Conservation (phyloP, 1,140 invertebrate species). For the Bombus sibiricus region DNA sequence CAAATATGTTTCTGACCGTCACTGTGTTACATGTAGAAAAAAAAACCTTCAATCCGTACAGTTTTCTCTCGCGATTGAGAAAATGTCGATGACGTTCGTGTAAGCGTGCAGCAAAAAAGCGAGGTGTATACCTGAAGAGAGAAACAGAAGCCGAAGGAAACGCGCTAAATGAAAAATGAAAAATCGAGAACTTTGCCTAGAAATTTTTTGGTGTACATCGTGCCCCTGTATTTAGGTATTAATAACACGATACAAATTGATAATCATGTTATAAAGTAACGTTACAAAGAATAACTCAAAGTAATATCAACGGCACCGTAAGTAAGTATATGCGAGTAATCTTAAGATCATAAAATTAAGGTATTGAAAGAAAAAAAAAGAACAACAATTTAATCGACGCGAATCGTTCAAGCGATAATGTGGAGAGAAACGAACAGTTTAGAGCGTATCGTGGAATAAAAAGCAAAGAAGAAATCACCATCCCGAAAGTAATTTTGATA, state of each 20-base stretch:
- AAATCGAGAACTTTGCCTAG: constrained; percentile 45
- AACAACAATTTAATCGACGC: constrained; percentile 44
- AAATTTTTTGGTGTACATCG: constrained; percentile 68
- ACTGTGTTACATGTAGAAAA: constrained; percentile 15
- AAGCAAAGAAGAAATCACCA: not conserved
- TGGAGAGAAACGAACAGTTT: constrained; percentile 50
- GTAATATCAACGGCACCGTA: constrained; percentile 73
- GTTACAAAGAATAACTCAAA: constrained; percentile 72
- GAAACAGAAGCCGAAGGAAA: constrained; percentile 34
- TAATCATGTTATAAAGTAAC: constrained; percentile 80
- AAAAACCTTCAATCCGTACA: constrained; percentile 14
- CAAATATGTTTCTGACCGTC: constrained; percentile 16
- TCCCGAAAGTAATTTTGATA: not conserved
- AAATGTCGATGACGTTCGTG: constrained; percentile 18
- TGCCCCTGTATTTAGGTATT: constrained; percentile 81
- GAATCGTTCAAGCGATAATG: constrained; percentile 32
- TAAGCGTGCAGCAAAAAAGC: constrained; percentile 63
- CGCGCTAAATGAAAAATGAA: constrained; percentile 31
- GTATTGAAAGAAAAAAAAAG: constrained; percentile 53
- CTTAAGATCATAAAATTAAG: constrained; percentile 80
- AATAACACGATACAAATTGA: constrained; percentile 76
- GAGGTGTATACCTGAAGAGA: constrained; percentile 22
- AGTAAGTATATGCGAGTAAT: constrained; percentile 81
- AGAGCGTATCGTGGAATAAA: constrained; percentile 19
- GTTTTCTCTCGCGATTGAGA: constrained; percentile 23